A percentile compares a stretch with the other conserved stretches of the same genome.
Conservation (phyloP, 2,113 vertebrate species). For the Trematocara nigrifrons region DNA sequence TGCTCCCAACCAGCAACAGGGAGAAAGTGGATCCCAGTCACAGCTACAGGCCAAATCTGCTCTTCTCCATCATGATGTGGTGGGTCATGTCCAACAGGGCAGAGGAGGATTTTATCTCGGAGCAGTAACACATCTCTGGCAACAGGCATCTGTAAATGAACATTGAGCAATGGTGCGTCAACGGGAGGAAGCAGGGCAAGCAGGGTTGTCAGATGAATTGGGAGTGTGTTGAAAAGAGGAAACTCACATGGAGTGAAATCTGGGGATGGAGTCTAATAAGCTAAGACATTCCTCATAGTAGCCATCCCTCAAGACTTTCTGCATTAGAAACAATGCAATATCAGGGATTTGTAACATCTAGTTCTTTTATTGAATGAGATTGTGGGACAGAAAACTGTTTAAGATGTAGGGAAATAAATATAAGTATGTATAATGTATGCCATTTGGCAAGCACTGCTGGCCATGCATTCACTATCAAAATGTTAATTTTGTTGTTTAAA, state of each 20-base stretch:
- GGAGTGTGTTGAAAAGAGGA: neutral
- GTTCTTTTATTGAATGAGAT: neutral
- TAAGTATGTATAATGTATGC: neutral
- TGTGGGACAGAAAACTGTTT: neutral
- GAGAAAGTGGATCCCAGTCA: neutral
- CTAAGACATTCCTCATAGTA: neutral
- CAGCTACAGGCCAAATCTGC: neutral
- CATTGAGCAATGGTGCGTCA: neutral
- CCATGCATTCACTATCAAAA: neutral
- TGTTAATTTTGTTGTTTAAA: neutral
- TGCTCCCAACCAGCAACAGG: neutral
- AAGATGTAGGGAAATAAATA: neutral
- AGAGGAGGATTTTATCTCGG: neutral
- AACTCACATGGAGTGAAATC: neutral
- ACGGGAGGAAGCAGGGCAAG: neutral
- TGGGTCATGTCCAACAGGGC: neutral
- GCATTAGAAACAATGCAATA: neutral
- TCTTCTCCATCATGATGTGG: neutral
- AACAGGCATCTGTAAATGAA: neutral
- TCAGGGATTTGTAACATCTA: neutral
- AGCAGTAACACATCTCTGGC: neutral
- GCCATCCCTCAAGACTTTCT: neutral
- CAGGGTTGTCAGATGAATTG: neutral
- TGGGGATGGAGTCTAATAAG: neutral
- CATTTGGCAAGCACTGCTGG: neutral